These are phyloP conservation scores for Macaria notata DNA, from an alignment of 2,888 invertebrate genomes.

Conservation along the genomic window DNA sequence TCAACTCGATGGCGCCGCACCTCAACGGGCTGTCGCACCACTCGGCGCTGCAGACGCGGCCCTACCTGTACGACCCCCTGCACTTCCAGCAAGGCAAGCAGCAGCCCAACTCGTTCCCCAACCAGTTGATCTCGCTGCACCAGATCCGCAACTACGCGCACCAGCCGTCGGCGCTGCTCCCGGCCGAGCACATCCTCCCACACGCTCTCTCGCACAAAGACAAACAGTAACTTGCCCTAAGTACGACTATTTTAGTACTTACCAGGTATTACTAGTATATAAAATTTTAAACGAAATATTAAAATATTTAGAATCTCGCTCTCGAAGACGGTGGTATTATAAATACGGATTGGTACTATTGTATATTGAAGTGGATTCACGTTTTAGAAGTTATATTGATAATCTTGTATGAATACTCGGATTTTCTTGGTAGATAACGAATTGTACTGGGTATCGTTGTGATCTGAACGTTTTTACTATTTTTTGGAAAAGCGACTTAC, in stretches of 20 bases:
- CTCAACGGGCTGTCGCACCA: slow-evolving; percentile 86
- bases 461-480: slow-evolving; percentile 48
- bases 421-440: slow-evolving; percentile 67
- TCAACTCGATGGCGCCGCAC: slow-evolving; percentile 93
- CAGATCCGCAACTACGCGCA: slow-evolving; percentile 98
- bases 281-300: slow-evolving; percentile 53
- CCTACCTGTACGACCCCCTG: slow-evolving; percentile 96
- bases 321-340: slow-evolving; percentile 75
- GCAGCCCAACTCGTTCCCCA: slow-evolving; percentile 89
- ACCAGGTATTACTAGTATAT: slow-evolving; percentile 79
- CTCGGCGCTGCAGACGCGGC: slow-evolving; percentile 86
- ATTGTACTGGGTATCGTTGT: slow-evolving; percentile 66
- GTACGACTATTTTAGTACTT: slow-evolving; percentile 71
- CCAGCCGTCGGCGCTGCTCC: slow-evolving; percentile 90
- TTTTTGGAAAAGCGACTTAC: slow-evolving; percentile 36
- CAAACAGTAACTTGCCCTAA: slow-evolving; percentile 74
- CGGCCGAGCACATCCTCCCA: slow-evolving; percentile 85
- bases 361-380: slow-evolving; percentile 68
- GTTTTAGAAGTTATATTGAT: slow-evolving; percentile 66
- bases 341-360: slow-evolving; percentile 63
- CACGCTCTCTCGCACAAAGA: slow-evolving; percentile 79
- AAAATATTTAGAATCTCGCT: slow-evolving; percentile 78
- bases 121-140: slow-evolving; percentile 96
- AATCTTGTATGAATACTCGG: slow-evolving; percentile 73
- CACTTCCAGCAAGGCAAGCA: slow-evolving; percentile 90